These are phyloP conservation scores for Rhadinocentrus ornatus DNA, from an alignment of 2,797 vertebrate genomes.

Conservation along the genomic window DNA sequence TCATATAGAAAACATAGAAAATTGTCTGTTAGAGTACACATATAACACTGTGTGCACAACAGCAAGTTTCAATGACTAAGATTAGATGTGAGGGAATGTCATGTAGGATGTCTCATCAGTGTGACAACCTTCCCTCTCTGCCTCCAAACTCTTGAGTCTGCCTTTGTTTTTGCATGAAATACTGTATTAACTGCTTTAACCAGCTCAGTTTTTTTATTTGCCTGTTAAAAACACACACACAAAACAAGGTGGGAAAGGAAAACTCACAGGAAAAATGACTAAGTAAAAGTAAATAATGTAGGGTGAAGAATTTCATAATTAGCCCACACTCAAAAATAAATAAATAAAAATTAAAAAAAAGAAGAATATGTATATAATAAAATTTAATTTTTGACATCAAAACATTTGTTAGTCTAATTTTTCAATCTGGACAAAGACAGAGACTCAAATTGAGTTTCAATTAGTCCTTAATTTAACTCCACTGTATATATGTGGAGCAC, in stretches of 20 bases:
- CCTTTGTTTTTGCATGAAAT: background rate
- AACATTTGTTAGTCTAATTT: too few relatives aligned
- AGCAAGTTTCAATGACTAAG: background rate
- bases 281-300: background rate
- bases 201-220: background rate
- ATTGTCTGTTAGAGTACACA: background rate
- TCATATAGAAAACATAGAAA: background rate
- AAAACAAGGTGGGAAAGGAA: background rate
- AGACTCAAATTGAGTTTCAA: too few relatives aligned
- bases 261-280: background rate
- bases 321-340: too few relatives aligned
- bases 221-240: background rate
- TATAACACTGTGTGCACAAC: background rate
- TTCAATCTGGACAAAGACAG: too few relatives aligned
- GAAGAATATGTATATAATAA: too few relatives aligned
- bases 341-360: too few relatives aligned
- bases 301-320: too few relatives aligned
- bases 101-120: background rate
- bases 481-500: too few relatives aligned
- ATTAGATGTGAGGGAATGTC: background rate
- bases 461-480: too few relatives aligned
- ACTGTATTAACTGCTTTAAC: background rate
- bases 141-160: background rate
- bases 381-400: too few relatives aligned
- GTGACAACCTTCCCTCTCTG: constrained; percentile 1